Percentiles rank a stretch among this genome's conserved stretches.
Conservation (phyloP, 2,113 vertebrate species). For the Pampusana beccarii region DNA sequence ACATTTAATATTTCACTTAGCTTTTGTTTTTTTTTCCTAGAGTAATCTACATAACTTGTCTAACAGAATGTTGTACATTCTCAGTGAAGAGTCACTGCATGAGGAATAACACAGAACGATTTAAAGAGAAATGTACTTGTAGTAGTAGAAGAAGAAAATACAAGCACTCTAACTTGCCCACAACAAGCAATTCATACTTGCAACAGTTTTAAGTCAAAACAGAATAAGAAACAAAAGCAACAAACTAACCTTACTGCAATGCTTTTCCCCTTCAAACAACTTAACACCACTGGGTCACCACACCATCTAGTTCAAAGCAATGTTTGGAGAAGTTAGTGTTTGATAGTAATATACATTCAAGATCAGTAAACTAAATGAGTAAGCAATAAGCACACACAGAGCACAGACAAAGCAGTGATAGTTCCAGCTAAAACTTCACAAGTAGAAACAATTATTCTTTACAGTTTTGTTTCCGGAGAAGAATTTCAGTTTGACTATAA, state of each 20-base stretch:
- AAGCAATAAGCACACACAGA: background rate
- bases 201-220: background rate
- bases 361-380: background rate
- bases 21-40: background rate
- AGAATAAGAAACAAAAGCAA: background rate
- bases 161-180: background rate
- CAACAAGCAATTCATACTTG: background rate
- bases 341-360: background rate
- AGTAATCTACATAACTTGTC: background rate
- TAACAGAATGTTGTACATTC: background rate
- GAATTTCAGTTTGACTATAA: background rate
- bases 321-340: background rate
- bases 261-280: constrained; percentile 80
- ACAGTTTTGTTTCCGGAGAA: background rate
- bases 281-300: constrained; percentile 80
- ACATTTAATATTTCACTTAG: background rate
- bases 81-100: background rate
- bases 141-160: background rate
- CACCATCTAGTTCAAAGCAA: constrained; percentile 84
- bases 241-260: constrained; percentile 80
- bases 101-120: background rate
- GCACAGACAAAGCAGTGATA: background rate
- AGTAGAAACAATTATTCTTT: background rate
- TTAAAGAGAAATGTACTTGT: background rate
- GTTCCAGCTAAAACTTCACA: background rate